These are phyloP conservation scores for Copidosoma aretas DNA, from an alignment of 2,888 invertebrate species.

Conservation along the genomic window DNA sequence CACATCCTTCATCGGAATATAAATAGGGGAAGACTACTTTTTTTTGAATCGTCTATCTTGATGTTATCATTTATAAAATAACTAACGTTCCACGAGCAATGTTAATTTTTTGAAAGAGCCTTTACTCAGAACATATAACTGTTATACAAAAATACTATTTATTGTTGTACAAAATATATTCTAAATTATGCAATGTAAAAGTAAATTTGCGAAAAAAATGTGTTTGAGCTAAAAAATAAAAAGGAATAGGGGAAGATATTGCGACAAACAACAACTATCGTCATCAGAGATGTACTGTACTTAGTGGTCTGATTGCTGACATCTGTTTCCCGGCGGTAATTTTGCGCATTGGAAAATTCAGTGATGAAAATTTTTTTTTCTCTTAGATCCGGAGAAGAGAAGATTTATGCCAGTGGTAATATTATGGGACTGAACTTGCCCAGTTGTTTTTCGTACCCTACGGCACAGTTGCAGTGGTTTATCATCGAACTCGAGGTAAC, in stretches of 20 bases:
- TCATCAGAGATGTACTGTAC: too few species aligned
- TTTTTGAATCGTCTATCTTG: neutral
- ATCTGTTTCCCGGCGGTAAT: conserved; percentile 7
- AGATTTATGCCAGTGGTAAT: conserved; percentile 65
- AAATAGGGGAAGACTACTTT: too few species aligned
- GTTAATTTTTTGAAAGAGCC: too few species aligned
- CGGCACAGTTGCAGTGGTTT: conserved; percentile 64
- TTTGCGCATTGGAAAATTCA: conserved; percentile 11
- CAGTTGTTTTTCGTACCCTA: conserved; percentile 64
- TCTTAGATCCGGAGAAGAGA: conserved; percentile 64
- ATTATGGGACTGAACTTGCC: conserved; percentile 65
- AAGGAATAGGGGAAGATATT: too few species aligned
- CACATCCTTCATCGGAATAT: too few species aligned
- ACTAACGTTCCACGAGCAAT: conserved; percentile 10
- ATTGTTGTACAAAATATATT: too few species aligned
- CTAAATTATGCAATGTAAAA: too few species aligned
- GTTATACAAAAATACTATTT: too few species aligned
- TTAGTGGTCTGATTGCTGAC: neutral
- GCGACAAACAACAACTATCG: too few species aligned
- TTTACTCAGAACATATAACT: too few species aligned
- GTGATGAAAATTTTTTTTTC: conserved; percentile 13
- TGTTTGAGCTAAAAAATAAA: too few species aligned
- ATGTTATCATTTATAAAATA: conserved; percentile 1
- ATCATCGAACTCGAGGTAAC: conserved; percentile 64
- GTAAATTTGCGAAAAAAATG: too few species aligned